Percentiles rank a stretch among this genome's conserved stretches.
Evolutionary conservation across 2,888 invertebrate genomes (phyloP).

Genomic region (Limenitis arthemis): DNA sequence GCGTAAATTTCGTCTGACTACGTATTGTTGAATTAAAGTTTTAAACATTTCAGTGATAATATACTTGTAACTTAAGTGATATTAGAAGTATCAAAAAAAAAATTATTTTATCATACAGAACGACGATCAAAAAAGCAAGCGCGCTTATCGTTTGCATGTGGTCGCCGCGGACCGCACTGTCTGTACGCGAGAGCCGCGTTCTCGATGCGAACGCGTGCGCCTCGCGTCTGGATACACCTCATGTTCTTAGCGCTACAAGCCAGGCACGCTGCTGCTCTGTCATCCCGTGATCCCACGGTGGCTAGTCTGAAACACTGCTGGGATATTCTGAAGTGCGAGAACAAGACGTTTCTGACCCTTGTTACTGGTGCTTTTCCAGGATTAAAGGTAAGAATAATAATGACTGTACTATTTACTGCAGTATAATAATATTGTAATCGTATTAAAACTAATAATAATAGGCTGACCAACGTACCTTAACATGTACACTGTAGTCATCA

Average conservation of each 20-base stretch:
- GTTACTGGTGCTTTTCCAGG: conserved; percentile 96
- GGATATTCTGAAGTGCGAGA: conserved; percentile 94
- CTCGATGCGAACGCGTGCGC: conserved; percentile 84
- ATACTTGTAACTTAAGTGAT: too few species aligned
- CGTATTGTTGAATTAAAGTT: too few species aligned
- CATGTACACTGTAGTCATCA: too few species aligned
- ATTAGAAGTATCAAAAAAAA: too few species aligned
- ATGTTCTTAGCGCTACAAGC: conserved; percentile 96
- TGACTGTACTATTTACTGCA: too few species aligned
- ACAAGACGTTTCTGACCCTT: conserved; percentile 89
- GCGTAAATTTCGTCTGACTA: too few species aligned
- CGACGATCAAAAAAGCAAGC: conserved; percentile 88
- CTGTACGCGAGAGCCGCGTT: conserved; percentile 87
- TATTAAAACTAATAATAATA: too few species aligned
- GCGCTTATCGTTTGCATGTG: conserved; percentile 91
- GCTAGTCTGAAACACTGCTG: conserved; percentile 92
- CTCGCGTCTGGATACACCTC: conserved; percentile 94
- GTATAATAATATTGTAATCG: too few species aligned
- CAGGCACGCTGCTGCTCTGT: conserved; percentile 81
- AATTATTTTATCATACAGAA: conserved; percentile 59
- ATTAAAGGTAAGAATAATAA: conserved; percentile 72
- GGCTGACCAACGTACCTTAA: too few species aligned
- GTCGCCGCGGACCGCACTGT: conserved; percentile 87
- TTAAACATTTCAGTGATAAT: too few species aligned
- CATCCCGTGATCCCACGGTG: conserved; percentile 85